Base-by-base conservation (phyloP, 2,797 vertebrate species). In the Sternotherus odoratus region DNA sequence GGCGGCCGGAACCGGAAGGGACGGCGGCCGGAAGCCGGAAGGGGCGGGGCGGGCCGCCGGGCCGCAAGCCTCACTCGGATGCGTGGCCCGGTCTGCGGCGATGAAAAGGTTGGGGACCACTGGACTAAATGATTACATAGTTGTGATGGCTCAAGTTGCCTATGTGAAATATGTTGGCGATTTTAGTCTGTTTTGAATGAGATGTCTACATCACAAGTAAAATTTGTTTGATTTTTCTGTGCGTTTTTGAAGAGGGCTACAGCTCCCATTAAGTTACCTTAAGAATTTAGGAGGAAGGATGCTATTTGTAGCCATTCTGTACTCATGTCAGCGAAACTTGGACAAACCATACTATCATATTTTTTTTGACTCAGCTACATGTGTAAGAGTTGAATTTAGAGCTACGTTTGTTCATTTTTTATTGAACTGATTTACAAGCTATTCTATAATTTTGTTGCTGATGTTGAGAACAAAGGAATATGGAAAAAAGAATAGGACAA, bases 201-300 rank as follows among this genome's bases (percentile, higher is more conserved):
- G 17, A 36, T 66, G 33, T 66, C n/a, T 69, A 69, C 21, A 39
- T 69, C 19, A 39, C 63, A 69, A 69, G 63, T 60, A 60, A 60
- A 60, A 28, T 69, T 69, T 66, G n/a, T 66, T 90, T 81, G 12
- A 60, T 91, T 85, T 91, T 85, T 82, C 53, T 16, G 48, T 26
- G 5, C 66, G 54, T 83, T 89, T 77, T 79, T 26, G 6, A 24
- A 21, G 33, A 6, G 83, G 78, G 6, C 36, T 39, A 23, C 66
- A 39, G 63, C 63, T 24, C 17, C 82, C 28, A 51, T 21, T 49
- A 4, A 49, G 12, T 54, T 36, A 54, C 74, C 0, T 0, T 48
- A 80, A 48, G 6, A 63, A 15, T 74, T 94, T 33, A 33, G 39
- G 15, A 11, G 85, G n/a, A 43, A 33, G 17, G 15, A 6, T 77